Conservation (phyloP, 2,797 vertebrate genomes). For the Hypotaenidia philippensis region DNA sequence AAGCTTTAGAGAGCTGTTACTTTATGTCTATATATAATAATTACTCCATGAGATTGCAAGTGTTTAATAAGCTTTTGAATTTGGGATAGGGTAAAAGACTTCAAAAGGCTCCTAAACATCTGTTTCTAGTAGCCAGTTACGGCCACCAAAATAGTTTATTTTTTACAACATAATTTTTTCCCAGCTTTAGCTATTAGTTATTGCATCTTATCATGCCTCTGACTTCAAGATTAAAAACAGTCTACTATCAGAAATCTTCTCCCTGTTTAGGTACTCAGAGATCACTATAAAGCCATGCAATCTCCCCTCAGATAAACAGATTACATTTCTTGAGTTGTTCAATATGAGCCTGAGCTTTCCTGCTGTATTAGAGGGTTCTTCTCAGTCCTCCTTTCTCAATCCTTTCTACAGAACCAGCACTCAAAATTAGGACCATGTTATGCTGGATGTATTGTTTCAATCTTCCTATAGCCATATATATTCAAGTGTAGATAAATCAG, state of each 20-base stretch:
- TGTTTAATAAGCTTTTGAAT: not conserved
- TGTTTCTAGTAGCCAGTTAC: not conserved
- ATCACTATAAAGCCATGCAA: not conserved
- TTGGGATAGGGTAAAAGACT: not conserved
- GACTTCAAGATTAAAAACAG: not conserved
- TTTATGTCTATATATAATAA: not conserved
- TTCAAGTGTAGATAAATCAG: not conserved
- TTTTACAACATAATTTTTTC: not conserved
- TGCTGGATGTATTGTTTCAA: not conserved
- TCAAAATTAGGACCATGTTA: not conserved
- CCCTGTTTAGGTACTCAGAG: not conserved
- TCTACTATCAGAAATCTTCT: not conserved
- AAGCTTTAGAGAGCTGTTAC: not conserved
- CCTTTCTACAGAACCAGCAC: not conserved
- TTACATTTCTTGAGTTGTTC: not conserved
- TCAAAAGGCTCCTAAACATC: not conserved
- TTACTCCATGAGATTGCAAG: not conserved
- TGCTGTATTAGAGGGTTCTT: not conserved
- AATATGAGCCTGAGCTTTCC: not conserved
- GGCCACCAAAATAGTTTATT: not conserved
- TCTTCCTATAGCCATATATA: not conserved
- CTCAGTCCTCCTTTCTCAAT: not conserved
- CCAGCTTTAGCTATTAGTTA: not conserved
- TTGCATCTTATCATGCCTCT: not conserved
- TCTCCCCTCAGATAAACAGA: not conserved